These are phyloP conservation scores for Nomada ferruginata DNA, from an alignment of 2,888 invertebrate genomes.

Conservation along the genomic window DNA sequence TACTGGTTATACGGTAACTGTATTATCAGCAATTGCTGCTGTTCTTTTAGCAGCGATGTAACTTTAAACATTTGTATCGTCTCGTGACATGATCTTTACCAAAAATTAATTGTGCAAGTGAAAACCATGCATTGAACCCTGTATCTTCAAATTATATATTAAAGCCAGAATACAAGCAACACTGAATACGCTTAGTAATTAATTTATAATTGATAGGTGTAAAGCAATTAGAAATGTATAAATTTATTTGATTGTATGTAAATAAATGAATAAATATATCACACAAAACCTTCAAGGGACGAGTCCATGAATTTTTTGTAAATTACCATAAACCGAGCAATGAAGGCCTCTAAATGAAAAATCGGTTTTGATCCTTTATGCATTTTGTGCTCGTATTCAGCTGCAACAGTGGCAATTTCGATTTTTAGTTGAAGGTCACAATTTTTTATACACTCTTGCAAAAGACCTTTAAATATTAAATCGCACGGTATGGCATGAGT, in stretches of 20 bases:
- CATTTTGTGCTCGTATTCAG: constrained; percentile 96
- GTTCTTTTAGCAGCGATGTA: constrained; percentile 83
- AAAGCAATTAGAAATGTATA: constrained; percentile 27
- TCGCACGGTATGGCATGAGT: constrained; percentile 97
- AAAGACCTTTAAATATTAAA: constrained; percentile 94
- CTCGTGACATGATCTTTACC: constrained; percentile 26
- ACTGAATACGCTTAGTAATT: constrained; percentile 45
- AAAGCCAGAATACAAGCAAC: constrained; percentile 63
- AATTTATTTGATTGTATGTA: constrained; percentile 18
- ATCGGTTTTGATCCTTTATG: constrained; percentile 96
- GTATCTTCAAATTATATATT: constrained; percentile 36
- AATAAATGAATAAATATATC: constrained; percentile 36
- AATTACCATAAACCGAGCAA: constrained; percentile 97
- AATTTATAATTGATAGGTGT: constrained; percentile 24
- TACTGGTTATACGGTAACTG: constrained; percentile 88
- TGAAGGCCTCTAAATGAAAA: constrained; percentile 98
- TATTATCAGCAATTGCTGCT: constrained; percentile 83
- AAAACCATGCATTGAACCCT: constrained; percentile 19
- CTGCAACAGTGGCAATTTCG: constrained; percentile 93
- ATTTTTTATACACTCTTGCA: constrained; percentile 93
- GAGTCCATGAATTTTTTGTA: constrained; percentile 95
- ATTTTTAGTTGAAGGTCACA: constrained; percentile 96
- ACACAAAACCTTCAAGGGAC: constrained; percentile 86
- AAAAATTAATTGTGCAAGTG: constrained; percentile 54
- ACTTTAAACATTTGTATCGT: constrained; percentile 43